Base-by-base conservation (phyloP, 2,888 invertebrate species). In the Leucophenga maculata region DNA sequence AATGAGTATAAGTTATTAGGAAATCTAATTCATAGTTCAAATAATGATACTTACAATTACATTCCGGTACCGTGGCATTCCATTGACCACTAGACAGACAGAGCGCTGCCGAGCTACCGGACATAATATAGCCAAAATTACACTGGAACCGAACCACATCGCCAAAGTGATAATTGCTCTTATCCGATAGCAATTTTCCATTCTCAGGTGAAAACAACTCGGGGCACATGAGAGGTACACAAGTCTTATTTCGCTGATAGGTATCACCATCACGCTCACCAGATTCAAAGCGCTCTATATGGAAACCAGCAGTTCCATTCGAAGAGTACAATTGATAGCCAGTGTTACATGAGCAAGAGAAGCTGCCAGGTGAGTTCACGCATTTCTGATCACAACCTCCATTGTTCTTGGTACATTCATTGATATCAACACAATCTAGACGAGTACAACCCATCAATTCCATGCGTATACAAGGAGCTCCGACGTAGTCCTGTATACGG, bases 321-420 rank as follows among this genome's bases (percentile, higher is more conserved):
- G 91, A 89, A 3, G 92, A 91, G 88, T 96, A 97, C 14, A 99
- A 90, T 84, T 97, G 97, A 84, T 93, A 98, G 11, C 99, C 99
- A 55, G 95, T 92, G 83, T 95, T 95, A 85, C 98, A 98, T 73
- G 93, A 92, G 83, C 98, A 98, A 1, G 94, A 92, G 85, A 92
- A 97, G 85, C 94, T 93, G 73, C 97, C 98, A 48, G 97, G 95
- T 71, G 93, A 94, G 78, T 97, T 97, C 55, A 96, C 91, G 88
- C 97, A 97, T 89, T 96, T 96, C 83, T 97, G 97, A 83, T 97
- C 95, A 87, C 97, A 97, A 16, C 97, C 97, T 14, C 97, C 97
- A 83, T 97, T 97, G 77, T 93, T 93, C 39, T 91, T 91, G 57
- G 92, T 91, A 85, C 97, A 97, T 86, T 97, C 97, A 83, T 97